Conservation (phyloP, 2,888 invertebrate genomes). For the Apamea crenata region DNA sequence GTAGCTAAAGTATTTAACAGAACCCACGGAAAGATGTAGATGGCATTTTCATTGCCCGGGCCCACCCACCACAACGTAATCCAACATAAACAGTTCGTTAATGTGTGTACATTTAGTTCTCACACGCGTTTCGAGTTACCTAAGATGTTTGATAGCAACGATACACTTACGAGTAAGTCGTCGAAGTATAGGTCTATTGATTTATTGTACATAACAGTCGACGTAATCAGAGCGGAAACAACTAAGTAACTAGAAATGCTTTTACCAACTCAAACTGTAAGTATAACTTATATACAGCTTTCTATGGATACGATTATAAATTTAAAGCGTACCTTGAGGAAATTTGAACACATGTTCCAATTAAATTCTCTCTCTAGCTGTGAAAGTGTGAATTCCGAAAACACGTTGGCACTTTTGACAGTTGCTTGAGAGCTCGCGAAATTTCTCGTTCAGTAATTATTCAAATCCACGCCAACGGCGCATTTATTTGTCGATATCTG, state of each 20-base stretch:
- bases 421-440: conserved; percentile 36
- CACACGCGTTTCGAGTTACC: conserved; percentile 37
- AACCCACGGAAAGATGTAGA: neutral
- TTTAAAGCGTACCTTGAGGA: conserved; percentile 28
- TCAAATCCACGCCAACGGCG: conserved; percentile 42
- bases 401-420: conserved; percentile 50
- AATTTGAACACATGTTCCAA: conserved; percentile 40
- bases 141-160: conserved; percentile 14
- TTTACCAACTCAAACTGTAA: conserved; percentile 32
- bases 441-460: conserved; percentile 53
- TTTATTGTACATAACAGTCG: conserved; percentile 24
- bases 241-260: conserved; percentile 41
- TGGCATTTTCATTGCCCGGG: neutral
- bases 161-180: conserved; percentile 26
- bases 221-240: conserved; percentile 38
- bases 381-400: conserved; percentile 54
- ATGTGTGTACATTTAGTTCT: conserved; percentile 18
- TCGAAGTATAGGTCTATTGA: conserved; percentile 31
- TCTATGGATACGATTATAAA: conserved; percentile 10
- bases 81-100: conserved; percentile 24
- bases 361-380: conserved; percentile 29
- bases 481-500: conserved; percentile 43
- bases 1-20: neutral
- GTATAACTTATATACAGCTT: conserved; percentile 23
- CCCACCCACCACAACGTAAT: conserved; percentile 4